Conservation (phyloP, 2,113 vertebrate species). For the Zeus faber region DNA sequence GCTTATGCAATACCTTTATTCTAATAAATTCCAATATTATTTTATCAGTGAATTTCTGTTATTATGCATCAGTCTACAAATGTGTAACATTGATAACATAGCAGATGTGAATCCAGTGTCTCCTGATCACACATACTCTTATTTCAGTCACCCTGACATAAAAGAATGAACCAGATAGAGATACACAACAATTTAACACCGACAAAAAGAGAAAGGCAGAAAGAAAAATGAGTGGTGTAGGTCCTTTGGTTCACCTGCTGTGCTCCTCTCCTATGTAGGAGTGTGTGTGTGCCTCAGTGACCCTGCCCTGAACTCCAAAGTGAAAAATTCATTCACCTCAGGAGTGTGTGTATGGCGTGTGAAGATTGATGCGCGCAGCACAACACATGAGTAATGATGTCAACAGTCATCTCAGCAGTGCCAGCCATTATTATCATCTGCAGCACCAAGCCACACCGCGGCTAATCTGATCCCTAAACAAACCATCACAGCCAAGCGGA, state of each 20-base stretch:
- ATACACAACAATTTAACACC: background rate
- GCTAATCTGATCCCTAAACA: slow-evolving; percentile 65
- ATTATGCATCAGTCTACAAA: too few relatives aligned
- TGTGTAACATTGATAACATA: too few relatives aligned
- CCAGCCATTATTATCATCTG: slow-evolving; percentile 65
- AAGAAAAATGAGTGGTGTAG: too few relatives aligned
- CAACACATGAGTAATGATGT: slow-evolving; percentile 74
- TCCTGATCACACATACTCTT: too few relatives aligned
- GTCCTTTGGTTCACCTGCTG: slow-evolving; percentile 62
- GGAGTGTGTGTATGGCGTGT: slow-evolving; percentile 58
- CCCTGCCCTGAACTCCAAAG: slow-evolving; percentile 69
- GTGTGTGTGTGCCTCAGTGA: slow-evolving; percentile 51
- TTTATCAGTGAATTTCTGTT: too few relatives aligned
- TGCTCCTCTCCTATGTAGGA: slow-evolving; percentile 47
- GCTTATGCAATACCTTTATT: too few relatives aligned
- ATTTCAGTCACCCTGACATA: too few relatives aligned
- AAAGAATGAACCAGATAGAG: slow-evolving; percentile 40
- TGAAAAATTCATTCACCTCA: slow-evolving; percentile 76
- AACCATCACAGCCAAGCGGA: slow-evolving; percentile 44
- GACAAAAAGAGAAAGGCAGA: slow-evolving; percentile 38
- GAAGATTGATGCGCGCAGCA: slow-evolving; percentile 73
- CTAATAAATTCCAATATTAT: too few relatives aligned
- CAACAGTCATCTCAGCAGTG: slow-evolving; percentile 63
- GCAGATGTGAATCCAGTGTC: too few relatives aligned
- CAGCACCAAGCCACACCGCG: slow-evolving; percentile 59